Evolutionary conservation across 2,888 invertebrate species (phyloP), one percentile per base, ranked within the genome.

Genomic region (Himalopsyche tibetana): DNA sequence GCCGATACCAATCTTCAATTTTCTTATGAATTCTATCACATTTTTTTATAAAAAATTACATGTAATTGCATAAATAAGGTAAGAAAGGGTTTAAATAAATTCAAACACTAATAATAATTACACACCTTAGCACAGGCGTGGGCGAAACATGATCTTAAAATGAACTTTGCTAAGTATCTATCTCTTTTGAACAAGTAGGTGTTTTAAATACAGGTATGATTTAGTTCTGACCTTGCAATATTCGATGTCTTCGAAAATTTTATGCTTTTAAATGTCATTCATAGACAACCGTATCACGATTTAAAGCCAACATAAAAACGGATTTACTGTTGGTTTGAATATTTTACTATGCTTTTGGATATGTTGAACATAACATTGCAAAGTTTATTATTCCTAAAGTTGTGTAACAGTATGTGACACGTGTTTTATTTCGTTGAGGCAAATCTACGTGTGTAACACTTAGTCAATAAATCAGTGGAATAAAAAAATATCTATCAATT

Each of bases 141-240:
- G 63, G 63, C 19, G 63, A 19, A 63, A 63, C 63, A 63, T 63
- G 63, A n/a, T 63, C 63, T 63, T 63, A 63, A 63, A 63, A 63
- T 63, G 63, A 63, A 63, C 63, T 63, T 63, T 63, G 19, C 28
- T 63, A 63, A 63, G 56, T 56, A 56, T 19, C n/a, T 19, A 56
- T 55, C 12, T 55, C 6, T 3, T 55, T 11, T 56, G 19, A 56
- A 8, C 56, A 17, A 56, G 63, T 63, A 63, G 63, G 63, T 28
- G 63, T 19, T 63, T 17, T 63, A 19, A 19, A 8, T 63, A 63
- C 28, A 19, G 63, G 6, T 19, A 28, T 63, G 63, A 63, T 63
- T 63, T 63, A 63, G 8, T 19, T 63, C 11, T 28, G 63, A 63
- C 63, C 63, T 63, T 63, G 63, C 63, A 63, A 63, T 63, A 19